These are phyloP conservation scores for Eupsilia transversa DNA, from an alignment of 2,888 invertebrate genomes.

Conservation along the genomic window DNA sequence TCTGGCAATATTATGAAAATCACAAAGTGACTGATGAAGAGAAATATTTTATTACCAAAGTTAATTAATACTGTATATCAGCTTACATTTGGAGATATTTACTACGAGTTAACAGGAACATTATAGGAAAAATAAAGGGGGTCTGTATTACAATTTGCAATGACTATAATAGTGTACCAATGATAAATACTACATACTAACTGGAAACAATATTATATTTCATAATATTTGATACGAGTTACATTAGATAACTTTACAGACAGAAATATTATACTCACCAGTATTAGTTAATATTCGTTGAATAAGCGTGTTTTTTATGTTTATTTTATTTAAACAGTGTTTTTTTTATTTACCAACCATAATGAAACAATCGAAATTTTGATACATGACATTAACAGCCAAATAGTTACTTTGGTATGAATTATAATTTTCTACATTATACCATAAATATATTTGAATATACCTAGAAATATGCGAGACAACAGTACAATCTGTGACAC, in stretches of 20 bases:
- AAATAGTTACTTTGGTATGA: conserved; percentile 81
- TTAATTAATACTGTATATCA: conserved; percentile 65
- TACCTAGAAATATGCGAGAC: conserved; percentile 69
- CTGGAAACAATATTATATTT: conserved; percentile 60
- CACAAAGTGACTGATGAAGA: conserved; percentile 2
- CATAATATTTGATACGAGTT: conserved; percentile 56
- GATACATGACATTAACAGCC: conserved; percentile 77
- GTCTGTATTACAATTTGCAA: conserved; percentile 43
- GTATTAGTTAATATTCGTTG: conserved; percentile 39
- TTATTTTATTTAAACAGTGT: not conserved
- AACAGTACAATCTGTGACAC: conserved; percentile 67
- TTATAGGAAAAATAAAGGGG: conserved; percentile 56
- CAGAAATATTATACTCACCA: conserved; percentile 63
- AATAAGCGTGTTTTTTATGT: conserved; percentile 17
- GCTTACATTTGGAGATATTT: conserved; percentile 58
- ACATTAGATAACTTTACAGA: conserved; percentile 64
- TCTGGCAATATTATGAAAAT: conserved; percentile 1
- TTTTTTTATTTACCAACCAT: conserved; percentile 16
- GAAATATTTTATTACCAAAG: conserved; percentile 31
- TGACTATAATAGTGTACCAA: conserved; percentile 45
- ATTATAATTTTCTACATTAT: conserved; percentile 70
- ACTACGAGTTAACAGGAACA: conserved; percentile 71
- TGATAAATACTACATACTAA: conserved; percentile 48
- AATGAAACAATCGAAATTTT: conserved; percentile 71
- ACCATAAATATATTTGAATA: conserved; percentile 70